Evolutionary conservation across 2,113 vertebrate genomes (phyloP).

Genomic region (Pyrgilauda ruficollis): DNA sequence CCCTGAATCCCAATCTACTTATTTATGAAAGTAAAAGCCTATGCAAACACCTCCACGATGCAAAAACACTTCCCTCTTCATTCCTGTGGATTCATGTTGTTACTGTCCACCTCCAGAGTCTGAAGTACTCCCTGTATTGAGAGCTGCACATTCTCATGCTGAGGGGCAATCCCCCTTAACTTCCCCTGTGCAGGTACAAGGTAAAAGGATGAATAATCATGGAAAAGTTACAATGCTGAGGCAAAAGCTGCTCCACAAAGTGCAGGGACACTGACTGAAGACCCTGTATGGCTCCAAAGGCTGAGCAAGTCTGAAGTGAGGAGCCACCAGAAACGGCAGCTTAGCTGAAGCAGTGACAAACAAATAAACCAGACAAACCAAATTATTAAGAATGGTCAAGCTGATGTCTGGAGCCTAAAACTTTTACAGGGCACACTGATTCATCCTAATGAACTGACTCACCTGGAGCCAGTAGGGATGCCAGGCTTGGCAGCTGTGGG

Average conservation of each 20-base stretch:
- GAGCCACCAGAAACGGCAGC: background rate
- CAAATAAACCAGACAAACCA: background rate
- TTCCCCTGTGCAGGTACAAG: background rate
- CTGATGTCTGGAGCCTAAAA: background rate
- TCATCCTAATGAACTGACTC: background rate
- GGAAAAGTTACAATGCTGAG: background rate
- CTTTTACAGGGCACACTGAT: background rate
- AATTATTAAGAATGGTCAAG: background rate
- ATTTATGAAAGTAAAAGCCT: background rate
- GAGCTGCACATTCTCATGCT: background rate
- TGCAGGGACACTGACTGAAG: accelerated
- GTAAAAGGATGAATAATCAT: background rate
- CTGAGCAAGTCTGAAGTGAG: background rate
- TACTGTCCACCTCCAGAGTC: background rate
- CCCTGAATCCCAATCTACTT: background rate
- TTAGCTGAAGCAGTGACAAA: background rate
- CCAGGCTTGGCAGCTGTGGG: background rate
- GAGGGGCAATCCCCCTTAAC: background rate
- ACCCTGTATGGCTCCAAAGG: background rate
- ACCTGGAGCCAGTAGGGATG: background rate
- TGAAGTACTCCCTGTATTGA: background rate
- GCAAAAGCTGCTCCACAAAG: background rate
- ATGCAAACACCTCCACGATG: background rate
- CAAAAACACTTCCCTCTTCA: background rate
- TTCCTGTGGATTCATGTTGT: background rate